Evolutionary conservation across 1,140 invertebrate species (phyloP).

Genomic region (Drosophila ficusphila): DNA sequence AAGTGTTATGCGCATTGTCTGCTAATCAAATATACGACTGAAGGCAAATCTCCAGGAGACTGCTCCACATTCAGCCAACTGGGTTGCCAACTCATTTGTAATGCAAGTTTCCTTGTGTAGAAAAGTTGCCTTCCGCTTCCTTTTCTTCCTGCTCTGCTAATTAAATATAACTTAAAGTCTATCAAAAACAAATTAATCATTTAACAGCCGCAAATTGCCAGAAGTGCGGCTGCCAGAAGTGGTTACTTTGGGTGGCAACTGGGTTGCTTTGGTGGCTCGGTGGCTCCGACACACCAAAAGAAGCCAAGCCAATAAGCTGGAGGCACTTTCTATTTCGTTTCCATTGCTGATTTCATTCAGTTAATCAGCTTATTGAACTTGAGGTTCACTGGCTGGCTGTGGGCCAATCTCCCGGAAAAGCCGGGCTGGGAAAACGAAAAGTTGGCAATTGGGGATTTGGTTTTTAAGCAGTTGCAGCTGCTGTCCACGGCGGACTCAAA

Average conservation of each 20-base stretch:
- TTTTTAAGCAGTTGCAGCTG: constrained; percentile 63
- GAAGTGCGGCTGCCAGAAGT: constrained; percentile 25
- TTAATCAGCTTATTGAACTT: constrained; percentile 79
- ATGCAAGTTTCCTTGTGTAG: neutral
- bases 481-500: constrained; percentile 23
- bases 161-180: constrained; percentile 76
- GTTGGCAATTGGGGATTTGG: constrained; percentile 54
- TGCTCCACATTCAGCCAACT: neutral
- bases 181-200: constrained; percentile 75
- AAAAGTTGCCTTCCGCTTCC: neutral
- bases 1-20: too few species aligned
- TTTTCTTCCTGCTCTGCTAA: constrained; percentile 20
- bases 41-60: constrained; percentile 1
- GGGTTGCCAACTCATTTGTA: constrained; percentile 1
- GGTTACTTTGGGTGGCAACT: neutral
- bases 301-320: constrained; percentile 24
- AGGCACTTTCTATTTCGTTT: constrained; percentile 51
- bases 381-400: constrained; percentile 32
- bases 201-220: constrained; percentile 54
- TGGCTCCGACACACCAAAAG: constrained; percentile 10
- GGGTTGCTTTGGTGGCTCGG: constrained; percentile 1
- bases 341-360: constrained; percentile 71
- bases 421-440: constrained; percentile 23
- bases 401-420: constrained; percentile 23
- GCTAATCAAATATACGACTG: neutral